These are phyloP conservation scores for Amazona finschi DNA, from an alignment of 2,797 vertebrate genomes.

Conservation along the genomic window DNA sequence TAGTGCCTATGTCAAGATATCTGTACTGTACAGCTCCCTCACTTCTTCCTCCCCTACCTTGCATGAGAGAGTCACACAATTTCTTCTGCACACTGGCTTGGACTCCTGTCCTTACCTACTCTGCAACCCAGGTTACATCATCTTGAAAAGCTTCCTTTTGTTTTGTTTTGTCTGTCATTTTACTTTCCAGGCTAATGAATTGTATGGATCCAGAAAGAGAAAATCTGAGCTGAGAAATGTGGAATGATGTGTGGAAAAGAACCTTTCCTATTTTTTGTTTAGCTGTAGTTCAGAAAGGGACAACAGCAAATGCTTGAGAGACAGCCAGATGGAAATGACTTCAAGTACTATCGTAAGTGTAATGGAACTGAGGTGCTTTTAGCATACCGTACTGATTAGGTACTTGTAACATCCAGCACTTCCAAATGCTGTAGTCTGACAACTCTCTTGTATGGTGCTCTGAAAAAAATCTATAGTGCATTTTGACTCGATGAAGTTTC, in stretches of 20 bases:
- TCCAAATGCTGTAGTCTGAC: background rate
- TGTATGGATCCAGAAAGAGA: background rate
- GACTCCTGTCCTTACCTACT: background rate
- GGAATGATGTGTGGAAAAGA: background rate
- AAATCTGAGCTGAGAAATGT: constrained; percentile 21
- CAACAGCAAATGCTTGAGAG: background rate
- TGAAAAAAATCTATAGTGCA: background rate
- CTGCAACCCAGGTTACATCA: background rate
- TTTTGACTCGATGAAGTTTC: background rate
- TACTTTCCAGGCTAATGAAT: background rate
- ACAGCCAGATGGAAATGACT: constrained; percentile 41
- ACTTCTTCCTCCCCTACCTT: accelerated
- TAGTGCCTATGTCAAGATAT: background rate
- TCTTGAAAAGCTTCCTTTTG: background rate
- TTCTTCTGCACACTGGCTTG: background rate
- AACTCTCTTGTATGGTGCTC: background rate
- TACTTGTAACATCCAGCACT: constrained; percentile 27
- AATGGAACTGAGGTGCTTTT: constrained; percentile 32
- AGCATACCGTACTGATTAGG: constrained; percentile 9
- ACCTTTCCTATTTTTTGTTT: constrained; percentile 20
- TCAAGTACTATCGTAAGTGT: constrained; percentile 42
- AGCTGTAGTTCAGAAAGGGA: background rate
- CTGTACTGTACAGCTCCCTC: background rate
- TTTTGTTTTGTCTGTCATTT: background rate
- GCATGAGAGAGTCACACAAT: background rate